Percentiles rank a stretch among this genome's conserved stretches.
These are phyloP conservation scores for Stichopus horrens DNA, from an alignment of 53 echinoderm and acorn worm genomes.

Conservation along the genomic window DNA sequence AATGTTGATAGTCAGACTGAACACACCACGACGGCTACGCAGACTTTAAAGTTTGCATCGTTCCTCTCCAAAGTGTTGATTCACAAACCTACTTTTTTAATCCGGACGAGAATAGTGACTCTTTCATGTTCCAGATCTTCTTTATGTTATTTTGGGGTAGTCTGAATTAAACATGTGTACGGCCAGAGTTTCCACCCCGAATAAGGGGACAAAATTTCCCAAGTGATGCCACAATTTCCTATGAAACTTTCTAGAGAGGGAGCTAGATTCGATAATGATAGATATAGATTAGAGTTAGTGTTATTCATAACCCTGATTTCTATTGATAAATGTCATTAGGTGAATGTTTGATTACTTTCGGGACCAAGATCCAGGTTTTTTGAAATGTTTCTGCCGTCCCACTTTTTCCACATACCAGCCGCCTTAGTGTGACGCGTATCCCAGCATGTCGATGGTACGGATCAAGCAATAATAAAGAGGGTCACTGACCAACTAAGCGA, in stretches of 20 bases:
- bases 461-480: neutral
- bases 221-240: neutral
- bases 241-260: neutral
- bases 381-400: neutral
- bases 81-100: too few relatives aligned
- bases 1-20: too few relatives aligned
- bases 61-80: too few relatives aligned
- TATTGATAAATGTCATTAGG: neutral
- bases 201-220: neutral
- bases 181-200: neutral
- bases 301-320: neutral
- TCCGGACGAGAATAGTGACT: too few relatives aligned
- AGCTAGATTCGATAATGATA: neutral
- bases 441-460: neutral
- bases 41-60: too few relatives aligned
- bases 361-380: neutral
- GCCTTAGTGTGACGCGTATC: neutral
- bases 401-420: neutral
- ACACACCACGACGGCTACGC: too few relatives aligned
- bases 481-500: conserved; percentile 1
- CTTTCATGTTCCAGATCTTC: too few relatives aligned
- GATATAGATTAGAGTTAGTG: neutral
- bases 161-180: neutral
- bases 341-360: neutral
- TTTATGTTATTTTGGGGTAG: too few relatives aligned